Evolutionary conservation across 2,113 vertebrate species (phyloP).

Genomic region (Coryphaenoides rupestris): DNA sequence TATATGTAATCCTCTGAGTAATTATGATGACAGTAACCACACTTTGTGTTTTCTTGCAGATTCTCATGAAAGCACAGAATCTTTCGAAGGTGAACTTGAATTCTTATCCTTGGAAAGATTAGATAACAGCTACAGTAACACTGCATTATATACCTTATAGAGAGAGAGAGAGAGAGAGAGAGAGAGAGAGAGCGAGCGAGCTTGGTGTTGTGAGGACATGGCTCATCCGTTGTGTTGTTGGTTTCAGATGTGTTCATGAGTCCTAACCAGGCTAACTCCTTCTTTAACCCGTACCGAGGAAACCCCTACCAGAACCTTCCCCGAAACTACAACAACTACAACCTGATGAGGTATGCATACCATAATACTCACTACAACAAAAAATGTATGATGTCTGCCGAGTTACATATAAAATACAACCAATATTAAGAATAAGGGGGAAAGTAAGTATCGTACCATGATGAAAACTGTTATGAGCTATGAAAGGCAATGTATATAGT

Average conservation of each 20-base stretch:
- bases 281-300: conserved; percentile 46
- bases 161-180: too few relatives aligned
- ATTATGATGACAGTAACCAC: conserved; percentile 38
- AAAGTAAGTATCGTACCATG: too few relatives aligned
- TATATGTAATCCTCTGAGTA: background rate
- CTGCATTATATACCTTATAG: too few relatives aligned
- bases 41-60: conserved; percentile 62
- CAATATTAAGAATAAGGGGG: too few relatives aligned
- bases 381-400: too few relatives aligned
- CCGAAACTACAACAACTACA: conserved; percentile 33
- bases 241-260: conserved; percentile 65
- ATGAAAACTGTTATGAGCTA: too few relatives aligned
- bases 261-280: conserved; percentile 62
- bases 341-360: conserved; percentile 44
- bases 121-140: too few relatives aligned
- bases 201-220: too few relatives aligned
- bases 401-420: too few relatives aligned
- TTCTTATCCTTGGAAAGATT: too few relatives aligned
- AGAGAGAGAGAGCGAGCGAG: too few relatives aligned
- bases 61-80: conserved; percentile 74
- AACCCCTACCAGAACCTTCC: conserved; percentile 17
- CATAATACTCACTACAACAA: background rate
- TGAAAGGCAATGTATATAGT: too few relatives aligned
- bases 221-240: conserved; percentile 6
- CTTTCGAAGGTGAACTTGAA: conserved; percentile 66